phyloP scores from a whole-genome alignment of 2,888 invertebrate genomes.

The Schizaphis graminum region DNA sequence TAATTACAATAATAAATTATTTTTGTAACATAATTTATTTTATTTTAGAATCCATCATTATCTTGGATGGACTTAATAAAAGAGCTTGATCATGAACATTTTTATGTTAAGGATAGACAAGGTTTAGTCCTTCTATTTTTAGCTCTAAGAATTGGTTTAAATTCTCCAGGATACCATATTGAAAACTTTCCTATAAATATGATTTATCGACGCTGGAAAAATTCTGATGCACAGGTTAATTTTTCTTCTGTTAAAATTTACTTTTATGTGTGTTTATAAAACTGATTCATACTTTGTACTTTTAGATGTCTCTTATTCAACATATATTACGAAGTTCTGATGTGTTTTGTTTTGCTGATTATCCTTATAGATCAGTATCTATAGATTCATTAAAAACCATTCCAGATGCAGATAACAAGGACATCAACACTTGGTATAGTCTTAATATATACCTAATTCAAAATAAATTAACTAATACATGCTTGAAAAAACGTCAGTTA shows the following conservation, averaged over 20 bases:
- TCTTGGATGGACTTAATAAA: constrained; percentile 94
- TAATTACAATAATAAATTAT: neutral
- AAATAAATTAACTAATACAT: neutral
- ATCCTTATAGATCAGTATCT: constrained; percentile 87
- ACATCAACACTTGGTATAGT: constrained; percentile 86
- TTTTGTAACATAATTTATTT: neutral
- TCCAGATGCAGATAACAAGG: constrained; percentile 95
- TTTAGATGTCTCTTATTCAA: constrained; percentile 84
- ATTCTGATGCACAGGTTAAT: constrained; percentile 84
- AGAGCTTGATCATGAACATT: constrained; percentile 92
- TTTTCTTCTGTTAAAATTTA: neutral
- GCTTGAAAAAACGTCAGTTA: neutral
- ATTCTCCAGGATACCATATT: constrained; percentile 79
- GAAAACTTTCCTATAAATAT: constrained; percentile 88
- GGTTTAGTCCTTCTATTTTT: constrained; percentile 87
- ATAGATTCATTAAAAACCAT: constrained; percentile 92
- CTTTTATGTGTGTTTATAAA: neutral
- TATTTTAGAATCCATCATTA: constrained; percentile 77
- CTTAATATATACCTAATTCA: neutral
- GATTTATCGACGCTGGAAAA: constrained; percentile 92
- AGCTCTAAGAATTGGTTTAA: constrained; percentile 85
- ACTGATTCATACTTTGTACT: constrained; percentile 57
- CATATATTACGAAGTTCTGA: constrained; percentile 92
- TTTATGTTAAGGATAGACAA: constrained; percentile 87
- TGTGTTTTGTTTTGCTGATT: constrained; percentile 94